Evolutionary conservation across 2,113 vertebrate genomes (phyloP), one percentile per base, ranked within the genome.

Genomic region (Aspiorhynchus laticeps): DNA sequence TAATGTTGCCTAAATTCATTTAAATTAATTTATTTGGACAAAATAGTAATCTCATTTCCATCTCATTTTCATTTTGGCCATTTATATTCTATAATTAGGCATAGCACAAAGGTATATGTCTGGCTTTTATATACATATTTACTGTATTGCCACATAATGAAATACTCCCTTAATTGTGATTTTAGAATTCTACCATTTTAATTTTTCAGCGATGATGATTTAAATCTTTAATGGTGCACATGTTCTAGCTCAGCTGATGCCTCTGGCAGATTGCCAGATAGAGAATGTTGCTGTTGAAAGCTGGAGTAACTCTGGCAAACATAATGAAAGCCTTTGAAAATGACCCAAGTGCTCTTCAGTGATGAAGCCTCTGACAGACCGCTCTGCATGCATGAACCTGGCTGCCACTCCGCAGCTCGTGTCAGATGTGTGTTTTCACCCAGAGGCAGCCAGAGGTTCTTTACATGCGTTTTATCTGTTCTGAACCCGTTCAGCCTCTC

Each of bases 231-330:
- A 89, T 87, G 78, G 19, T 73, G 31, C 63, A 17, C 73, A 74
- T 87, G 75, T 75, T 79, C 5, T 14, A 63, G 38, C 83, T 78
- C 61, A 26, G 75, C 48, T 51, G 48, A 61, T 87, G 78, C 88
- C 79, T 71, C 51, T 2, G 63, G 83, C 86, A 71, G 86, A 73
- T 61, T 86, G 79, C 74, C 65, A 86, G 56, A 53, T 65, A 71
- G 48, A 86, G 79, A 87, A 87, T 65, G 85, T 78, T 89, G 86
- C 87, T 85, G 61, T 79, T 82, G 38, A 85, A 85, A 85, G 69
- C 82, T 48, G 59, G 71, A 87, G 67, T 63, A 61, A 71, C 82
- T 87, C 78, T 31, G 46, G 43, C 61, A 87, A 85, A 80, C 88
- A 63, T 61, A 63, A 73, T 65, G 71, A 78, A 89, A 89, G 78